phyloP scores from a whole-genome alignment of 2,888 invertebrate species.

The Blastobasis lacticolella region DNA sequence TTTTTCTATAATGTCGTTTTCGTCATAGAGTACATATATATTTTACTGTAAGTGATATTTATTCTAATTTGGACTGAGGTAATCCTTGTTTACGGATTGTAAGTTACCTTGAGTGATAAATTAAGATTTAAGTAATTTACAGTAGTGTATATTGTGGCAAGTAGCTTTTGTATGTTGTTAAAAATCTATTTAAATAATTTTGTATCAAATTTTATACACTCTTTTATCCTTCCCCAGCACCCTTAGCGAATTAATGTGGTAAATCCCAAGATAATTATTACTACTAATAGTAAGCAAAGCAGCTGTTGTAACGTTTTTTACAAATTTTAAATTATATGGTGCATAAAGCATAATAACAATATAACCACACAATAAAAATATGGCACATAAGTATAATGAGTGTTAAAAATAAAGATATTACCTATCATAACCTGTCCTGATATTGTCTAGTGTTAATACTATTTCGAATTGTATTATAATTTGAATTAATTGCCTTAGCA shows the following conservation, averaged over 20 bases:
- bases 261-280: too few species aligned
- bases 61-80: constrained; percentile 46
- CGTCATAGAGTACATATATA: constrained; percentile 3
- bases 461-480: too few species aligned
- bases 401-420: too few species aligned
- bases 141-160: constrained; percentile 48
- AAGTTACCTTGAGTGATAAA: constrained; percentile 56
- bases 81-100: constrained; percentile 45
- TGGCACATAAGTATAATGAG: too few species aligned
- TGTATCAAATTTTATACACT: constrained; percentile 73
- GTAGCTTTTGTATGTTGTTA: constrained; percentile 74
- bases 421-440: too few species aligned
- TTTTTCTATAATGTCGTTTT: constrained; percentile 10
- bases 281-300: too few species aligned
- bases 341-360: too few species aligned
- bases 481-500: background rate
- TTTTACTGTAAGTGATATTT: constrained; percentile 21
- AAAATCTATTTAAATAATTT: constrained; percentile 63
- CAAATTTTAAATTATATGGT: too few species aligned
- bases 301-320: too few species aligned
- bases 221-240: constrained; percentile 72
- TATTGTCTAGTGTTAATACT: too few species aligned
- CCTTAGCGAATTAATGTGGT: constrained; percentile 37
- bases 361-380: too few species aligned
- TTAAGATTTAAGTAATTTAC: constrained; percentile 56